phyloP scores from a whole-genome alignment of 2,797 vertebrate species.

The Orestias chungarensis region DNA sequence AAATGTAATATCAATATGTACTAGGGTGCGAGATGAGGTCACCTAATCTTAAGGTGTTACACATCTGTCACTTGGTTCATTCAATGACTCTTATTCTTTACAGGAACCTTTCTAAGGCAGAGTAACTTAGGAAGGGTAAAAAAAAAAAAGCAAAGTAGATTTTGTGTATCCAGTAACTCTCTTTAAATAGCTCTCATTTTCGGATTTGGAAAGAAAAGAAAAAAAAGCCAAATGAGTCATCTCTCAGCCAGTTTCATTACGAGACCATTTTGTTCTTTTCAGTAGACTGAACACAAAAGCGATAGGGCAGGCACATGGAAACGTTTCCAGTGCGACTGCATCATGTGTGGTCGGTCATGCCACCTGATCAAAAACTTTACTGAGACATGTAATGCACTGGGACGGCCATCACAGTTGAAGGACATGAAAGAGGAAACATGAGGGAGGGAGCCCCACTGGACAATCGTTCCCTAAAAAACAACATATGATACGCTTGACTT shows the following conservation, averaged over 20 bases:
- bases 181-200: slow-evolving; percentile 46
- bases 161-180: slow-evolving; percentile 52
- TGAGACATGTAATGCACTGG: slow-evolving; percentile 51
- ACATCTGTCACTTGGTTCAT: slow-evolving; percentile 34
- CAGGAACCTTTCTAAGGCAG: slow-evolving; percentile 44
- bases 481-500: slow-evolving; percentile 70
- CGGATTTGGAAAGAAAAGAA: slow-evolving; percentile 41
- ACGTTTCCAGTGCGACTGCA: slow-evolving; percentile 65
- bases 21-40: too few species aligned
- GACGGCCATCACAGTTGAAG: slow-evolving; percentile 29
- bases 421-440: slow-evolving; percentile 14
- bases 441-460: slow-evolving; percentile 53
- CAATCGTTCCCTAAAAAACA: slow-evolving; percentile 69
- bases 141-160: slow-evolving; percentile 43
- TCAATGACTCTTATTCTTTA: slow-evolving; percentile 46
- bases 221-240: slow-evolving; percentile 68
- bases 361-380: slow-evolving; percentile 73
- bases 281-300: slow-evolving; percentile 47
- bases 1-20: neutral
- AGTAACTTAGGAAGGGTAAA: slow-evolving; percentile 13
- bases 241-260: slow-evolving; percentile 51
- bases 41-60: slow-evolving; percentile 42
- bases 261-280: slow-evolving; percentile 56
- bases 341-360: slow-evolving; percentile 53
- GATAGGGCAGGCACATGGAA: slow-evolving; percentile 68